Conservation (phyloP, 2,888 invertebrate species). For the Papilio demoleus region DNA sequence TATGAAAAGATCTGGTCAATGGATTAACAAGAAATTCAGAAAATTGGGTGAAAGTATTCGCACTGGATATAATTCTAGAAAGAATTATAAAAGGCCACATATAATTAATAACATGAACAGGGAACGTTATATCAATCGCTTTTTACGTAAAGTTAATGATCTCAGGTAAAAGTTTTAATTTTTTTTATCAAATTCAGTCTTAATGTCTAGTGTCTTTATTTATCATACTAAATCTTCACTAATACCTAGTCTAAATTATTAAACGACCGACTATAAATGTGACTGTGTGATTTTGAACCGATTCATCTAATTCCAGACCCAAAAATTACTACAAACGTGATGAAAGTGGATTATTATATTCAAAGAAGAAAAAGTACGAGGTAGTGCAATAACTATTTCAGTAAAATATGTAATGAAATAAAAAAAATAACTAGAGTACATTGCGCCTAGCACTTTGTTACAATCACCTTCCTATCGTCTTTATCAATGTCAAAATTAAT, state of each 20-base stretch:
- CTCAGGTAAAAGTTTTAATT: slow-evolving; percentile 22
- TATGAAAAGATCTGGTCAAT: slow-evolving; percentile 59
- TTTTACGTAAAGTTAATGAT: slow-evolving; percentile 20
- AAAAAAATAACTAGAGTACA: too few relatives aligned
- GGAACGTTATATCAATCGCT: not conserved
- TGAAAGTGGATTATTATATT: slow-evolving; percentile 15
- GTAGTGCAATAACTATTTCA: not conserved
- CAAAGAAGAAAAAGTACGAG: slow-evolving; percentile 22
- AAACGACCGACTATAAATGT: too few relatives aligned
- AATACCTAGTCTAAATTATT: too few relatives aligned
- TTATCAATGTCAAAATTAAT: too few relatives aligned
- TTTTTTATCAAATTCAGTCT: too few relatives aligned
- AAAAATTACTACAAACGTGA: slow-evolving; percentile 22
- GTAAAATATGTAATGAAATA: too few relatives aligned
- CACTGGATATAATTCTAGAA: slow-evolving; percentile 28
- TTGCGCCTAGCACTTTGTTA: too few relatives aligned
- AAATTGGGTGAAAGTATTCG: slow-evolving; percentile 52
- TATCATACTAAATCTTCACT: too few relatives aligned
- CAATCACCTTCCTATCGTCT: too few relatives aligned
- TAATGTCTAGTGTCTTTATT: too few relatives aligned
- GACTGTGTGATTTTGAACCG: not conserved
- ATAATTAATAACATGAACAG: slow-evolving; percentile 6
- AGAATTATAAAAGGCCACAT: not conserved
- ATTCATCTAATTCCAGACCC: slow-evolving; percentile 11
- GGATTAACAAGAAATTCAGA: slow-evolving; percentile 64